phyloP scores from a whole-genome alignment of 2,888 invertebrate genomes.

The Eupeodes luniger region DNA sequence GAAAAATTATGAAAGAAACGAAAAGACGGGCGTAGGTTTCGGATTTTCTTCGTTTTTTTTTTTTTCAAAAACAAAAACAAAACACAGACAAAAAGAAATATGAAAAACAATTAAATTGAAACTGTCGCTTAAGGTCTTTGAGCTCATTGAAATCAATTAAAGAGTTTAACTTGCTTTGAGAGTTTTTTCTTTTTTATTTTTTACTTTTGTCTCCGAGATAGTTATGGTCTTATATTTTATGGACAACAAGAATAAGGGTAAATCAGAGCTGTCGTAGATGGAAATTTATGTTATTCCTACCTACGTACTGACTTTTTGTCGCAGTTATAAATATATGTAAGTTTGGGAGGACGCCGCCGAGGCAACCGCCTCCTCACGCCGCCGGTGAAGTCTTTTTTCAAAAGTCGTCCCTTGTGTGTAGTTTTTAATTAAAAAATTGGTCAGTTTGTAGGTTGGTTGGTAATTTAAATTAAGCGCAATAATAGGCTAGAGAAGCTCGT shows the following conservation, averaged over 20 bases:
- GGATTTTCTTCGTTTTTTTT: constrained; percentile 22
- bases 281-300: constrained; percentile 40
- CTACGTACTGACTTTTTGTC: constrained; percentile 1
- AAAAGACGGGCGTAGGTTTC: constrained; percentile 25
- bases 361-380: too few species aligned
- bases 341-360: neutral
- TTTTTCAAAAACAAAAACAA: neutral
- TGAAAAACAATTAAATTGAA: constrained; percentile 32
- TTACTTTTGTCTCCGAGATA: constrained; percentile 1
- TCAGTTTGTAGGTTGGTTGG: neutral
- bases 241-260: constrained; percentile 7
- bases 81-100: neutral
- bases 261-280: constrained; percentile 40
- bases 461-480: neutral
- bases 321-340: neutral
- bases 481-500: neutral
- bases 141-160: constrained; percentile 73
- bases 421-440: constrained; percentile 7
- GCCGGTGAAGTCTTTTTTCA: neutral
- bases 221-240: neutral
- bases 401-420: neutral
- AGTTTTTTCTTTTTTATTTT: constrained; percentile 1
- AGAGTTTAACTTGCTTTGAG: constrained; percentile 50
- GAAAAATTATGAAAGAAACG: neutral
- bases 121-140: constrained; percentile 63